A percentile compares a stretch with the other conserved stretches of the same genome.
phyloP scores from a whole-genome alignment of 2,888 invertebrate genomes.

The Dascillus cervinus region DNA sequence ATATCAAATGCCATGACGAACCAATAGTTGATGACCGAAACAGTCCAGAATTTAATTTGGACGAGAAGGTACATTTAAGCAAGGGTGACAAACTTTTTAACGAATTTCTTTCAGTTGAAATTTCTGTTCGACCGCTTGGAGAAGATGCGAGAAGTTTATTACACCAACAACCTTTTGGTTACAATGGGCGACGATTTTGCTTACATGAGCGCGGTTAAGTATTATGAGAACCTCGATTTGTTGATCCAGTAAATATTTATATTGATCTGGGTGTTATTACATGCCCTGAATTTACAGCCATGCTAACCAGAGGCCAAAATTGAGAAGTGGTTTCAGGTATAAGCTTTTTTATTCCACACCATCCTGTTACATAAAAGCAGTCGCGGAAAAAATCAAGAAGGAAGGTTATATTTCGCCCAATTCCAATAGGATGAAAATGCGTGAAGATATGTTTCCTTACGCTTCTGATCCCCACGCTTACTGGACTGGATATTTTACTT shows the following conservation, averaged over 20 bases:
- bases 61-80: no score
- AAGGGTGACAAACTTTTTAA: no score
- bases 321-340: no score
- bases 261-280: no score
- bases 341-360: constrained; percentile 83
- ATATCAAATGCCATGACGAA: constrained; percentile 58
- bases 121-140: constrained; percentile 29
- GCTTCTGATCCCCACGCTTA: constrained; percentile 11
- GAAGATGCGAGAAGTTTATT: constrained; percentile 37
- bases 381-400: no score
- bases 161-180: constrained; percentile 52
- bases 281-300: no score
- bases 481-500: constrained; percentile 20
- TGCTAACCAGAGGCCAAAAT: no score
- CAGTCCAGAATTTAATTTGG: no score
- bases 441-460: no score
- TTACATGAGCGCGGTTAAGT: constrained; percentile 50
- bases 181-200: constrained; percentile 63
- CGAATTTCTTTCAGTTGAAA: constrained; percentile 29
- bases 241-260: constrained; percentile 35
- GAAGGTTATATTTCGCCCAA: no score
- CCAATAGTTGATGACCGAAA: no score
- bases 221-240: constrained; percentile 56
- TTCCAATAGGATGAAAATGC: no score
- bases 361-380: constrained; percentile 68